Base-by-base conservation (phyloP, 2,113 vertebrate species). In the Gopherus evgoodei region DNA sequence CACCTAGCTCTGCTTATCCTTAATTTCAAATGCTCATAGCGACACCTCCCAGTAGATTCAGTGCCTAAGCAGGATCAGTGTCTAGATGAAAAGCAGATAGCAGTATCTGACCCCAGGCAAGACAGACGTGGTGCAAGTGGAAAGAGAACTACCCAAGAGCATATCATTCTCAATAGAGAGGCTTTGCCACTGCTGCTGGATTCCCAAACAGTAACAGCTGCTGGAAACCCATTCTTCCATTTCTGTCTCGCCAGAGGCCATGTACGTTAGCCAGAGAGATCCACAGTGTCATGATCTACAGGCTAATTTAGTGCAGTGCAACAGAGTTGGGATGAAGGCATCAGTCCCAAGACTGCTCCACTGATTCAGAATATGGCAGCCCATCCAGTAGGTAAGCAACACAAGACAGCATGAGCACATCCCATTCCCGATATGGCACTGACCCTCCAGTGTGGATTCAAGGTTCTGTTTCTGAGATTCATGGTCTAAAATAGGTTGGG, bases 31-130 rank as follows among this genome's bases (percentile, higher is more conserved):
- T 8, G 54, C 31, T 35, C 49, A 49, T 6, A 65, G 31, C 14
- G 24, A 11, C 1, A 0, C 5, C 8, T 4, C 59, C 76, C 11
- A 25, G 49, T 38, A 54, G 49, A 35, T 35, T 21, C 13, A 42
- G 25, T 25, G 56, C n/a, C 22, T 52, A 44, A 75, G 56, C 35
- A 56, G 56, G n/a, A 82, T 17, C 65, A 35, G 13, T 49, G 76
- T 83, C 25, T 0, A 1, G 7, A 31, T 82, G 82, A 38, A 53
- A 52, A 59, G 22, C 11, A 25, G 65, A 11, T 24, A 47, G n/a
- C 19, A 65, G 29, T 12, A 1, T 25, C 29, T 54, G n/a, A 52
- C 57, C 69, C 57, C 52, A 72, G 31, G 44, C 89, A 81, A 53
- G 9, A 38, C 22, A 57, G 22, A 72, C 44, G n/a, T 14, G 6